Percentiles rank a stretch among this genome's conserved stretches.
These are phyloP conservation scores for Neogobius melanostomus DNA, from an alignment of 2,113 vertebrate genomes.

Conservation along the genomic window DNA sequence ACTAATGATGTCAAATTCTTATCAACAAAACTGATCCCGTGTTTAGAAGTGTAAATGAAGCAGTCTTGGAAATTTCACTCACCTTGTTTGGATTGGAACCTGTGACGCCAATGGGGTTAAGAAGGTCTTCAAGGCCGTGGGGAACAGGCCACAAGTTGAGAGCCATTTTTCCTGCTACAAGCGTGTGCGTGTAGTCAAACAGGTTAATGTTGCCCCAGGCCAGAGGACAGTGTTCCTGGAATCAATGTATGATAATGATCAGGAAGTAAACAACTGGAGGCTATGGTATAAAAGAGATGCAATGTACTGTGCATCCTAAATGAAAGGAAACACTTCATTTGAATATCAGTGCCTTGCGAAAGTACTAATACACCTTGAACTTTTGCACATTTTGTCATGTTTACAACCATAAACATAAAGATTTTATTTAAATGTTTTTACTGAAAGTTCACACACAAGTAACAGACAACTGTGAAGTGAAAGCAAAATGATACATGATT, in stretches of 20 bases:
- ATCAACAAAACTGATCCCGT: not conserved
- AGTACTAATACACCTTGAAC: no score
- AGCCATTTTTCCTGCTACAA: slow-evolving; percentile 98
- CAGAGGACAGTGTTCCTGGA: slow-evolving; percentile 94
- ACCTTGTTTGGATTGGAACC: slow-evolving; percentile 99
- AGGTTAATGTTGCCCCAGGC: slow-evolving; percentile 99
- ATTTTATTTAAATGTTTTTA: no score
- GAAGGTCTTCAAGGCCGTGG: slow-evolving; percentile 94
- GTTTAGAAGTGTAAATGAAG: not conserved
- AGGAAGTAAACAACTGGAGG: slow-evolving; percentile 16
- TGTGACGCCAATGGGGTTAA: slow-evolving; percentile 96
- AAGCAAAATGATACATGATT: no score
- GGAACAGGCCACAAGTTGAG: slow-evolving; percentile 98
- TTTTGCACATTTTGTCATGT: no score
- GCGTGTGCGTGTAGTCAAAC: slow-evolving; percentile 97
- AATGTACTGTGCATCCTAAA: not conserved
- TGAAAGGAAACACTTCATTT: no score
- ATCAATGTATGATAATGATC: slow-evolving; percentile 33
- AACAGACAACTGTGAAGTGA: no score
- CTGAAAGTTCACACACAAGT: no score
- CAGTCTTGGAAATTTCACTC: not conserved
- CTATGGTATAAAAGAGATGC: slow-evolving; percentile 13
- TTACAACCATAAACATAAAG: no score
- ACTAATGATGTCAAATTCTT: not conserved
- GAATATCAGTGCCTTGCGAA: no score